Percentiles rank a stretch among this genome's conserved stretches.
Conservation (phyloP, 2,113 vertebrate genomes). For the Choloepus hoffmanni region DNA sequence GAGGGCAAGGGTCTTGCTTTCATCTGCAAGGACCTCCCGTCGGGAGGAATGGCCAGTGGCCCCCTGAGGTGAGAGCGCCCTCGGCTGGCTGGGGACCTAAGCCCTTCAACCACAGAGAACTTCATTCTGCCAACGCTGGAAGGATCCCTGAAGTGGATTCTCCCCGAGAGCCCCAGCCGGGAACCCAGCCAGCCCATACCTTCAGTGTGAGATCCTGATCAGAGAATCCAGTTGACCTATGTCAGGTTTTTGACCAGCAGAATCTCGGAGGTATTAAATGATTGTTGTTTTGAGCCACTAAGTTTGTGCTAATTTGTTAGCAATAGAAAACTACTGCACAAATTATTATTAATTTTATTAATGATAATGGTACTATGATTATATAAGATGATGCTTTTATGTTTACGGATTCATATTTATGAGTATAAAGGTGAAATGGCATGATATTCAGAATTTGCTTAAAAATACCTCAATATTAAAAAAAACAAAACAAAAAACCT, state of each 20-base stretch:
- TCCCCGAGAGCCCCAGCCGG: too few relatives aligned
- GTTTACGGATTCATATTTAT: background rate
- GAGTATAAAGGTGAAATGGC: background rate
- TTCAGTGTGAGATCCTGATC: background rate
- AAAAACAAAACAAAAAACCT: background rate
- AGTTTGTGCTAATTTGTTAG: background rate
- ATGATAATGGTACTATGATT: background rate
- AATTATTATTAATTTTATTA: constrained; percentile 7
- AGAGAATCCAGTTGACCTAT: background rate
- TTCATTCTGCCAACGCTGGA: background rate
- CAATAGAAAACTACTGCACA: background rate
- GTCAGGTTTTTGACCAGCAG: background rate
- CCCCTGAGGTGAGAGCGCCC: too few relatives aligned
- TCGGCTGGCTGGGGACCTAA: too few relatives aligned
- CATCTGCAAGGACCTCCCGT: too few relatives aligned
- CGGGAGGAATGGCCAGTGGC: too few relatives aligned
- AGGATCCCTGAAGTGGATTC: background rate
- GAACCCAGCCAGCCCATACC: background rate
- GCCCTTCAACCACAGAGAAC: too few relatives aligned
- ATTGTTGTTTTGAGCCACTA: background rate
- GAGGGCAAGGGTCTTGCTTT: background rate
- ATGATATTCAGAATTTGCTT: background rate
- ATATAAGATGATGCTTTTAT: background rate
- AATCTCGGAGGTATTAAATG: background rate
- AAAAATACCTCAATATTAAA: background rate